A percentile compares a stretch with the other conserved stretches of the same genome.
These are phyloP conservation scores for Luperina nickerlii DNA, from an alignment of 2,888 invertebrate genomes.

Conservation along the genomic window DNA sequence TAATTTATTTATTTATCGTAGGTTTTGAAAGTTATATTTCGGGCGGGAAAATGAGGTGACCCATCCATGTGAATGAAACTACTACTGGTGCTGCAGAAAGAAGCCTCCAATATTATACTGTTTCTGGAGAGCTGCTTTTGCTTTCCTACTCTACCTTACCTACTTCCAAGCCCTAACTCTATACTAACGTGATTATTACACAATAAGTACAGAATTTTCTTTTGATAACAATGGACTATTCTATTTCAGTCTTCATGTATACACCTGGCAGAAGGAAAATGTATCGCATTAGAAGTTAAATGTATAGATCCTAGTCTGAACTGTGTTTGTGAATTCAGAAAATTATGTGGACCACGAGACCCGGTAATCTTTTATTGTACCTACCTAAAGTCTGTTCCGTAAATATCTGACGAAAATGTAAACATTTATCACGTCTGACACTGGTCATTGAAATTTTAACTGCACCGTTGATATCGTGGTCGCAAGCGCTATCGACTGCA, in stretches of 20 bases:
- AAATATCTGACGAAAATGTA: not conserved
- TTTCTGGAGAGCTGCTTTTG: not conserved
- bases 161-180: not conserved
- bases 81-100: not conserved
- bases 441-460: not conserved
- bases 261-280: constrained; percentile 96
- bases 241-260: constrained; percentile 93
- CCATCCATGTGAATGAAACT: not conserved
- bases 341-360: constrained; percentile 96
- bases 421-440: not conserved
- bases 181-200: not conserved
- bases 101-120: not conserved
- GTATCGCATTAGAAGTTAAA: constrained; percentile 95
- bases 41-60: not conserved
- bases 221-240: not conserved
- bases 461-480: not conserved
- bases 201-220: not conserved
- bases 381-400: not conserved
- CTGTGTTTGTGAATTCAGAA: constrained; percentile 93
- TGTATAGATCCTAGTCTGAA: constrained; percentile 88
- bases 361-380: constrained; percentile 80
- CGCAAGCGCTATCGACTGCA: too few relatives aligned
- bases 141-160: not conserved
- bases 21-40: not conserved
- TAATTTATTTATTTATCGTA: not conserved